Conservation (phyloP, 2,113 vertebrate species). For the Emydura subglobosa region DNA sequence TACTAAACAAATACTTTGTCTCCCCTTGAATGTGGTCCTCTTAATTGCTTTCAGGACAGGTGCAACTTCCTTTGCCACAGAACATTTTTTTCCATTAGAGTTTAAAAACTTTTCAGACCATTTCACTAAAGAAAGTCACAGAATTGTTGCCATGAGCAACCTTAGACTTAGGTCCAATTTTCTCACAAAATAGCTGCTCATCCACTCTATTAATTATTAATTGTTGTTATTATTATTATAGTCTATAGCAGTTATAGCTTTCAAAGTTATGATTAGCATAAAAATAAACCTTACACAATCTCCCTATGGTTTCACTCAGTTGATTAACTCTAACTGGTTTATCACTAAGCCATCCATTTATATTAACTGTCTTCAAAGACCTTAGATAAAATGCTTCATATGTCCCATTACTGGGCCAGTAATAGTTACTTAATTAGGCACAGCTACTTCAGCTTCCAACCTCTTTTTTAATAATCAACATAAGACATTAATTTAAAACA, state of each 20-base stretch:
- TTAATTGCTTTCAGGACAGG: not conserved
- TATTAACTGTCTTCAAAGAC: constrained; percentile 65
- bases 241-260: constrained; percentile 38
- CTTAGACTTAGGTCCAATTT: constrained; percentile 5
- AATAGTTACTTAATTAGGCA: constrained; percentile 65
- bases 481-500: constrained; percentile 27
- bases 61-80: not conserved
- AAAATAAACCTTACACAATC: constrained; percentile 23
- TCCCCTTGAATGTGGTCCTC: not conserved
- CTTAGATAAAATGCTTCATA: constrained; percentile 51
- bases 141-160: constrained; percentile 1
- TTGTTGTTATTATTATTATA: not conserved
- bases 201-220: constrained; percentile 51
- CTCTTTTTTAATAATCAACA: constrained; percentile 46
- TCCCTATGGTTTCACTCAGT: constrained; percentile 44
- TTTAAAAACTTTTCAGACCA: not conserved
- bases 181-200: constrained; percentile 56
- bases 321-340: constrained; percentile 66
- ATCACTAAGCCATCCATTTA: constrained; percentile 42
- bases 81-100: constrained; percentile 24
- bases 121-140: not conserved
- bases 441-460: constrained; percentile 38
- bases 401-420: constrained; percentile 28
- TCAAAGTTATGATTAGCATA: not conserved
- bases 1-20: not conserved